These are phyloP conservation scores for Vipera ursinii DNA, from an alignment of 2,797 vertebrate genomes.

Conservation along the genomic window DNA sequence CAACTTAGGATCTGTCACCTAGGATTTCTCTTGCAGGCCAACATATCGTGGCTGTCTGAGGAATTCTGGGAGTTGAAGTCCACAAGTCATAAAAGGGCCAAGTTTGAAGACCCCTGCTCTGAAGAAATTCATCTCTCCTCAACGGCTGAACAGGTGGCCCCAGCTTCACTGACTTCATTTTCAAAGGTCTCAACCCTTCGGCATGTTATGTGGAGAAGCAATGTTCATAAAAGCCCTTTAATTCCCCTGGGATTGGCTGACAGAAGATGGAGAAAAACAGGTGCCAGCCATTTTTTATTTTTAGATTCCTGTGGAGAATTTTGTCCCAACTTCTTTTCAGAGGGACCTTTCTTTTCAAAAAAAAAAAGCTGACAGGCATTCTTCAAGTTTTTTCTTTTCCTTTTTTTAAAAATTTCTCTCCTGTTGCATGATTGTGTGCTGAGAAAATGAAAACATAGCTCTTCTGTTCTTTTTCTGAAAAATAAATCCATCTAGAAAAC, in stretches of 20 bases:
- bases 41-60: neutral
- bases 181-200: conserved; percentile 18
- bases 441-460: conserved; percentile 17
- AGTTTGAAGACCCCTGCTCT: neutral
- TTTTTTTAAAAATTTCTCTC: conserved; percentile 3
- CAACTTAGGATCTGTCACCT: neutral
- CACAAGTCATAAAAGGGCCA: too few relatives aligned
- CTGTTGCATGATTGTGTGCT: conserved; percentile 11
- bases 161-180: conserved; percentile 33
- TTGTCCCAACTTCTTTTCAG: conserved; percentile 27
- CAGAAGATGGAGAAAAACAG: conserved; percentile 44
- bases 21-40: neutral
- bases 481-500: neutral
- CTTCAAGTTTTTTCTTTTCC: conserved; percentile 8
- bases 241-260: conserved; percentile 18
- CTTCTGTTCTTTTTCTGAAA: conserved; percentile 18
- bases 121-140: conserved; percentile 30
- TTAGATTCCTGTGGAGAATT: neutral
- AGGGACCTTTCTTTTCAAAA: conserved; percentile 26
- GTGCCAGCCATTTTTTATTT: conserved; percentile 49
- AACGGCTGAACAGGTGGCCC: conserved; percentile 11
- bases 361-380: conserved; percentile 24
- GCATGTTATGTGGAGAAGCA: conserved; percentile 2
- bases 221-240: neutral
- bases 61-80: too few relatives aligned